These are phyloP conservation scores for Dinothrombium tinctorium DNA, from an alignment of 1,140 invertebrate species.

Conservation along the genomic window DNA sequence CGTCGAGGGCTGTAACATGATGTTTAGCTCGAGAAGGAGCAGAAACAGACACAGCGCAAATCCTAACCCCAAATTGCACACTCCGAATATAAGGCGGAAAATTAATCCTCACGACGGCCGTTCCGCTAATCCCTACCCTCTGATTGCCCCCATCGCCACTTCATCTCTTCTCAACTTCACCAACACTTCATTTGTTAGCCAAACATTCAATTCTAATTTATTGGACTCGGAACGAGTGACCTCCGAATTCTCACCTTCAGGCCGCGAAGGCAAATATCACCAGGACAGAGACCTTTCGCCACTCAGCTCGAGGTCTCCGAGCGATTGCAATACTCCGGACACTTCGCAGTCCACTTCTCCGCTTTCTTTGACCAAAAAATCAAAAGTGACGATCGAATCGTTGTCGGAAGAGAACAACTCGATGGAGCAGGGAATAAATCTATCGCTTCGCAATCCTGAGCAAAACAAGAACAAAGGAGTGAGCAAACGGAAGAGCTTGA, in stretches of 20 bases:
- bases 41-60: conserved; percentile 91
- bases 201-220: background rate
- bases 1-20: conserved; percentile 94
- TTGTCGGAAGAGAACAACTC: background rate
- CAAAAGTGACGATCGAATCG: background rate
- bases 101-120: conserved; percentile 77
- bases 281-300: no score
- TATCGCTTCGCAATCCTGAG: background rate
- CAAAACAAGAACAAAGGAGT: no score
- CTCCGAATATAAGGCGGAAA: conserved; percentile 66
- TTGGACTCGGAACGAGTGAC: conserved; percentile 1
- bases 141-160: background rate
- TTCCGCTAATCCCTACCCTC: conserved; percentile 38
- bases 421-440: background rate
- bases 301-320: background rate
- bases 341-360: background rate
- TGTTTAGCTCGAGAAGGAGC: conserved; percentile 88
- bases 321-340: background rate
- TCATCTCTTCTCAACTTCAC: background rate
- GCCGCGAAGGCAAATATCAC: no score
- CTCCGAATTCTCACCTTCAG: no score
- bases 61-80: conserved; percentile 94
- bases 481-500: conserved; percentile 68
- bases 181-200: background rate
- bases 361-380: background rate